Evolutionary conservation across 2,797 vertebrate genomes (phyloP), one percentile per base, ranked within the genome.

Genomic region (Gobionotothen gibberifrons): DNA sequence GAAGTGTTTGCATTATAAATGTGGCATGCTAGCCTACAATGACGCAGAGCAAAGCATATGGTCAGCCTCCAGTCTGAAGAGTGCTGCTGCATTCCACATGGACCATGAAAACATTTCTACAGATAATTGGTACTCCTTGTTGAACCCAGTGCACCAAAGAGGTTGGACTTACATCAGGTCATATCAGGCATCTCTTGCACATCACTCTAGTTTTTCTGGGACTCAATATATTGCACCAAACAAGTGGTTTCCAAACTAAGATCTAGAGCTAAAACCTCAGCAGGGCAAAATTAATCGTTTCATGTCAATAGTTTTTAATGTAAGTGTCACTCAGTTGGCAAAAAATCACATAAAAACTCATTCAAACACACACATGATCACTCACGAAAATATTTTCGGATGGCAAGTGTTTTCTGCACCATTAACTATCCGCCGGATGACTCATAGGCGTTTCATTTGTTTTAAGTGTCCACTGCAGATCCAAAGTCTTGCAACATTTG

Each of bases 1-100:
- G 85, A 88, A 88, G 81, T 69, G 76, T 87, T 84, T 94, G 87
- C 83, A 93, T 93, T 91, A 92, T 92, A 76, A 82, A 95, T 93
- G 87, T 91, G 89, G 90, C 85, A 86, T 58, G 87, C 73, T 87
- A 91, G 83, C 76, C 78, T 59, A 56, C 78, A 55, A 40, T 93
- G 90, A 94, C 81, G 72, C 89, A 90, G 79, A 71, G 58, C 32
- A 58, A 29, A 63, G 76, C 62, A 58, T 69, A 72, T 76, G 80
- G 72, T 58, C 61, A 6, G 64, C 54, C 69, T 84, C n/a, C 36
- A 58, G 73, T 58, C 76, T 68, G 67, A 81, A 65, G 13, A 51
- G 55, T 5, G 10, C 69, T 58, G 43, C 26, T 0, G 6, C 42
- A 43, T 61, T 84, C 46, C 54, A 74, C 54, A 26, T 65, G 40